phyloP scores from a whole-genome alignment of 92 coral and sea anemone genomes.

The Actinostola sp. region DNA sequence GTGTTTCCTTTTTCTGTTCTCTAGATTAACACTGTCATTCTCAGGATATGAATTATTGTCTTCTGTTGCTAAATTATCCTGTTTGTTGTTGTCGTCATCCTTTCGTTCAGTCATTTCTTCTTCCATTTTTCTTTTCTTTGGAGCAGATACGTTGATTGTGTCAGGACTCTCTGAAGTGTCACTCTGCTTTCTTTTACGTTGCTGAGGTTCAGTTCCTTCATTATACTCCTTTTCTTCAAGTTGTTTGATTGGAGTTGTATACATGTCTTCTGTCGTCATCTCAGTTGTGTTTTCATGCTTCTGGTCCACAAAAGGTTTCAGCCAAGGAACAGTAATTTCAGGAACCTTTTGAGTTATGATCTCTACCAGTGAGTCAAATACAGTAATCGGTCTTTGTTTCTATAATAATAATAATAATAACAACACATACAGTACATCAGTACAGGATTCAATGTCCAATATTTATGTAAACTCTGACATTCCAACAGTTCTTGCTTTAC shows the following conservation, averaged over 20 bases:
- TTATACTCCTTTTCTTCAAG: neutral
- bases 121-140: slow-evolving; percentile 1
- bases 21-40: neutral
- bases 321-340: slow-evolving; percentile 67
- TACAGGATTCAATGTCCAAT: no score
- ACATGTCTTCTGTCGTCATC: neutral
- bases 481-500: no score
- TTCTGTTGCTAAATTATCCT: neutral
- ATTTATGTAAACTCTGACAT: no score
- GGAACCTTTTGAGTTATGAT: slow-evolving; percentile 45
- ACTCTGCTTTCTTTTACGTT: neutral
- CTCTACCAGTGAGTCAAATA: slow-evolving; percentile 57
- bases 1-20: neutral
- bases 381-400: slow-evolving; percentile 33
- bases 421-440: no score
- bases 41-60: neutral
- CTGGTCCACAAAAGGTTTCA: slow-evolving; percentile 33
- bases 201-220: neutral
- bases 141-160: neutral
- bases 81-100: no score
- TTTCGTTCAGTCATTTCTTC: no score
- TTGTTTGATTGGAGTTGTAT: neutral
- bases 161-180: neutral
- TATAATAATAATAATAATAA: no score
- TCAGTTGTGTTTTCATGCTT: neutral